Percentiles rank a stretch among this genome's conserved stretches.
Evolutionary conservation across 2,113 vertebrate species (phyloP).

Genomic region (Phocoena phocoena): DNA sequence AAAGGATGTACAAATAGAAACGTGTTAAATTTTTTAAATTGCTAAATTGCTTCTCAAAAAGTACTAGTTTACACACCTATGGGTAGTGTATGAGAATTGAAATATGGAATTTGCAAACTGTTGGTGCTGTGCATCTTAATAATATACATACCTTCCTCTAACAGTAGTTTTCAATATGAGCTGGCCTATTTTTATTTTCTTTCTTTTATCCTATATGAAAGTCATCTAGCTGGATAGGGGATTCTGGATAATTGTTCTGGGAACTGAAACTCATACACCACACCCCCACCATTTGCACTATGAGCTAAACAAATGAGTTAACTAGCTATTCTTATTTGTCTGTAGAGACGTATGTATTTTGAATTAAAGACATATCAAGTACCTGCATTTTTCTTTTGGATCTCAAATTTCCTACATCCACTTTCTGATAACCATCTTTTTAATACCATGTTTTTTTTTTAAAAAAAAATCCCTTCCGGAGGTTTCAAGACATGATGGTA

Average conservation of each 20-base stretch:
- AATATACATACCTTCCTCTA: background rate
- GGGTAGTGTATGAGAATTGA: background rate
- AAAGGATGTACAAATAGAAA: background rate
- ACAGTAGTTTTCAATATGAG: background rate
- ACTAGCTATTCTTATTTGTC: background rate
- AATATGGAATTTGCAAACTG: background rate
- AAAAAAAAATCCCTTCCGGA: background rate
- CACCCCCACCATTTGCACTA: background rate
- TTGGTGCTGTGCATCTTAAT: background rate
- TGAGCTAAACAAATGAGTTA: conserved; percentile 16
- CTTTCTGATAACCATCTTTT: background rate
- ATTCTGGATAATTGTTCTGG: conserved; percentile 6
- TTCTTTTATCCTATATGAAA: background rate
- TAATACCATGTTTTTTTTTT: background rate
- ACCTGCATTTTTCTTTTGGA: conserved; percentile 20
- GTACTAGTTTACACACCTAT: background rate
- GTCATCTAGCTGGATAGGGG: background rate
- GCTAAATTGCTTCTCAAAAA: conserved; percentile 1
- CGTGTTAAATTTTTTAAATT: background rate
- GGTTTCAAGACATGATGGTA: background rate
- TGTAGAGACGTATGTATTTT: background rate
- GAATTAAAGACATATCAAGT: background rate
- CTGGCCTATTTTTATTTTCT: background rate
- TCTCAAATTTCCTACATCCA: background rate
- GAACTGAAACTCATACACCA: background rate